These are phyloP conservation scores for Bugulina stolonifera DNA, from an alignment of 2,888 invertebrate species.

Conservation along the genomic window DNA sequence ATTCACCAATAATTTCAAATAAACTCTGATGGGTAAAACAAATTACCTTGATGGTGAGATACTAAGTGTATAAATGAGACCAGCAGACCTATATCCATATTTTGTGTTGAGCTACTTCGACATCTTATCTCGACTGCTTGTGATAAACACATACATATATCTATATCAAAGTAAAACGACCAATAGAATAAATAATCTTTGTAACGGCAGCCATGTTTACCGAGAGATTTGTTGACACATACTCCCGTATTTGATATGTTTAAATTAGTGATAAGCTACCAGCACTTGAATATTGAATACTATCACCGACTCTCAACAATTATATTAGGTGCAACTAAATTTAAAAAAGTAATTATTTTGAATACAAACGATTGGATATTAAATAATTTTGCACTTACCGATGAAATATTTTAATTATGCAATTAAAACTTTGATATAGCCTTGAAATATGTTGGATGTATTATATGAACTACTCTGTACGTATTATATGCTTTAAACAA, in stretches of 20 bases:
- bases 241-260: conserved; percentile 3
- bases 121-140: background rate
- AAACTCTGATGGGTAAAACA: too few relatives aligned
- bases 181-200: background rate
- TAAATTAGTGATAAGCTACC: conserved; percentile 22
- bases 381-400: background rate
- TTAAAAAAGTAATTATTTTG: background rate
- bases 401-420: background rate
- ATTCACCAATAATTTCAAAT: background rate
- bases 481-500: too few relatives aligned
- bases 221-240: background rate
- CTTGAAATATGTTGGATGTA: too few relatives aligned
- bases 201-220: background rate
- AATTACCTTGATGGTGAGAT: too few relatives aligned
- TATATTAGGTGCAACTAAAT: conserved; percentile 15
- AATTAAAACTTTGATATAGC: too few relatives aligned
- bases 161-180: conserved; percentile 2
- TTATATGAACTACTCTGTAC: too few relatives aligned
- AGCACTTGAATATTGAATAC: background rate
- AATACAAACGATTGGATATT: background rate
- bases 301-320: background rate
- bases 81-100: background rate
- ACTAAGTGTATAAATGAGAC: background rate
- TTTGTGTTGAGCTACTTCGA: too few relatives aligned
- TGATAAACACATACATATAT: background rate